phyloP scores from a whole-genome alignment of 2,888 invertebrate species.

The Cosmia pyralina region DNA sequence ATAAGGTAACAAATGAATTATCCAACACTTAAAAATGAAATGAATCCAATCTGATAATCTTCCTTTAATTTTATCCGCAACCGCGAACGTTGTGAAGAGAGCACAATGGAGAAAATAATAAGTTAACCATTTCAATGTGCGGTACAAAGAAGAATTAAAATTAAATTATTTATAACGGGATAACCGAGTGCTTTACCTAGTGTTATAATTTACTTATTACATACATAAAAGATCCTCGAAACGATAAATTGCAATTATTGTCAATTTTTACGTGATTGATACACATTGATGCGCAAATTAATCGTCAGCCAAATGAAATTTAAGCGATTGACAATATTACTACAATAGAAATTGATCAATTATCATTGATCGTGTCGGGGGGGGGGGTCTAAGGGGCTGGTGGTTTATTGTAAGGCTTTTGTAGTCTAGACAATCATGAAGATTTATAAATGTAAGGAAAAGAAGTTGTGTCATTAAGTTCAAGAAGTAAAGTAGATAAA shows the following conservation, averaged over 20 bases:
- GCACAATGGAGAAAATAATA: slow-evolving; percentile 12
- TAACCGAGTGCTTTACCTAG: no score
- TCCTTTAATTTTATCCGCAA: slow-evolving; percentile 21
- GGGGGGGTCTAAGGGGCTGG: no score
- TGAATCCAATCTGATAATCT: slow-evolving; percentile 19
- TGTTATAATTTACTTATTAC: neutral
- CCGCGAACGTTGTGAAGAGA: slow-evolving; percentile 9
- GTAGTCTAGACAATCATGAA: neutral
- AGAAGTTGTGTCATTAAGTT: no score
- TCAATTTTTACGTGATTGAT: no score
- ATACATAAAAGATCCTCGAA: no score
- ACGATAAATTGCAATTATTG: no score
- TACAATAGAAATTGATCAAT: no score
- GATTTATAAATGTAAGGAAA: neutral
- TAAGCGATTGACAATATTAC: no score
- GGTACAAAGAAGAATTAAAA: slow-evolving; percentile 7
- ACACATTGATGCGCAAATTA: no score
- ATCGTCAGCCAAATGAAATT: no score
- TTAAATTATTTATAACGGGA: slow-evolving; percentile 1
- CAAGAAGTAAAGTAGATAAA: neutral
- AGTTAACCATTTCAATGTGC: slow-evolving; percentile 22
- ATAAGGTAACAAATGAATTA: neutral
- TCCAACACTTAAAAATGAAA: slow-evolving; percentile 10
- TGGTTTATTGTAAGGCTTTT: neutral
- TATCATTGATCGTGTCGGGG: no score